A percentile compares a stretch with the other conserved stretches of the same genome.
Evolutionary conservation across 2,113 vertebrate genomes (phyloP).

Genomic region (Thalassoma bifasciatum): DNA sequence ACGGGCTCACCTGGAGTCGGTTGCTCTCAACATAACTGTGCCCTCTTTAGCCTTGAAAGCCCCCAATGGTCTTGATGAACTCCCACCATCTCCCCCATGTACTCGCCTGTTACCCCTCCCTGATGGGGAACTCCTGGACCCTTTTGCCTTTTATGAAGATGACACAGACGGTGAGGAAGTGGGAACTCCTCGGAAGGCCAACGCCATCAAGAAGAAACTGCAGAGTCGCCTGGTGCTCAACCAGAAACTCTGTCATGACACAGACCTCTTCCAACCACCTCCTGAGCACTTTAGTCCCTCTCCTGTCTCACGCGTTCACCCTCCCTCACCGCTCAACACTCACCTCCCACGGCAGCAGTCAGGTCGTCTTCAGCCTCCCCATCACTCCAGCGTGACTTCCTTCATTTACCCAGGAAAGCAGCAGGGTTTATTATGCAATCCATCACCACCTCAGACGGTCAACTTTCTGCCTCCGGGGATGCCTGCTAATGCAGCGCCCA

Average conservation of each 20-base stretch:
- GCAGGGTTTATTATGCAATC: conserved; percentile 95
- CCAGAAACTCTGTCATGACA: conserved; percentile 87
- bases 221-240: conserved; percentile 92
- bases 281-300: conserved; percentile 96
- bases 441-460: conserved; percentile 93
- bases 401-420: conserved; percentile 87
- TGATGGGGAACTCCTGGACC: conserved; percentile 94
- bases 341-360: conserved; percentile 74
- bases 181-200: conserved; percentile 89
- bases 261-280: conserved; percentile 91
- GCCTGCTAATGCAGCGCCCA: conserved; percentile 86
- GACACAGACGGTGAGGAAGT: conserved; percentile 86
- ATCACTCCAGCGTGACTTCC: conserved; percentile 80
- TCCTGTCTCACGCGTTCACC: conserved; percentile 81
- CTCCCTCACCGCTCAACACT: conserved; percentile 71
- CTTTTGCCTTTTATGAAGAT: conserved; percentile 96
- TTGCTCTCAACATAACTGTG: conserved; percentile 96
- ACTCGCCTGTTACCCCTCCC: conserved; percentile 91
- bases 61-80: conserved; percentile 94
- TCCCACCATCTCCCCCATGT: conserved; percentile 91
- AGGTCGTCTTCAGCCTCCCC: conserved; percentile 72
- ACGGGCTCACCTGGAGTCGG: conserved; percentile 92
- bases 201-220: conserved; percentile 90
- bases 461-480: conserved; percentile 92
- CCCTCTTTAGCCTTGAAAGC: conserved; percentile 94